phyloP scores from a whole-genome alignment of 2,888 invertebrate genomes.

The Acleris sparsana region DNA sequence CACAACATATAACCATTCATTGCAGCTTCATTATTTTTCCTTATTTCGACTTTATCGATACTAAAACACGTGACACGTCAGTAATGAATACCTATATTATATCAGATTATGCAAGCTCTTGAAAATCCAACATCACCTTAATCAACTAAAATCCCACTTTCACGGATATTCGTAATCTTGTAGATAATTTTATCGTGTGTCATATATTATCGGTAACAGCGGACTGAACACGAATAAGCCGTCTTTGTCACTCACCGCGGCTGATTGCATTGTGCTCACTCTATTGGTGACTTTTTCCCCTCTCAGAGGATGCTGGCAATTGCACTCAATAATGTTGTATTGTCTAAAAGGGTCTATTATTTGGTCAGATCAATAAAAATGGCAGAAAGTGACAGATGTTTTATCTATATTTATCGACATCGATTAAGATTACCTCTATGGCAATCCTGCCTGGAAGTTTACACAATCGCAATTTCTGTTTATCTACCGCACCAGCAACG shows the following conservation, averaged over 20 bases:
- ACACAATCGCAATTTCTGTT: no score
- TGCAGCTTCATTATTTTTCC: no score
- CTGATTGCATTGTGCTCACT: not conserved
- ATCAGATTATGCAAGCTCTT: no score
- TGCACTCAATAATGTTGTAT: constrained; percentile 23
- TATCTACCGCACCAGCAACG: no score
- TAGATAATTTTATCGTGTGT: not conserved
- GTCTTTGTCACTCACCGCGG: constrained; percentile 11
- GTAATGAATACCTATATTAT: no score
- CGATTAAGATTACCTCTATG: no score
- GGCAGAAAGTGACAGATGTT: no score
- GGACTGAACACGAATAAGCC: constrained; percentile 11
- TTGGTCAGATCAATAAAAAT: constrained; percentile 7
- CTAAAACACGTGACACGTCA: no score
- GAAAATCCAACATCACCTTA: not conserved
- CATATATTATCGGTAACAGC: constrained; percentile 7
- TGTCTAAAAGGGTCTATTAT: constrained; percentile 9
- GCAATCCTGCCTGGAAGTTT: no score
- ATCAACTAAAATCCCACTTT: constrained; percentile 9
- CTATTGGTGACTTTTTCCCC: constrained; percentile 14
- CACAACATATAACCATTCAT: no score
- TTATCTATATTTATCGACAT: no score
- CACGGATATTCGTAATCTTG: not conserved
- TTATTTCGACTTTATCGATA: no score
- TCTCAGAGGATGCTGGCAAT: constrained; percentile 27